These are phyloP conservation scores for Sitophilus oryzae DNA, from an alignment of 1,140 invertebrate genomes.

Conservation along the genomic window DNA sequence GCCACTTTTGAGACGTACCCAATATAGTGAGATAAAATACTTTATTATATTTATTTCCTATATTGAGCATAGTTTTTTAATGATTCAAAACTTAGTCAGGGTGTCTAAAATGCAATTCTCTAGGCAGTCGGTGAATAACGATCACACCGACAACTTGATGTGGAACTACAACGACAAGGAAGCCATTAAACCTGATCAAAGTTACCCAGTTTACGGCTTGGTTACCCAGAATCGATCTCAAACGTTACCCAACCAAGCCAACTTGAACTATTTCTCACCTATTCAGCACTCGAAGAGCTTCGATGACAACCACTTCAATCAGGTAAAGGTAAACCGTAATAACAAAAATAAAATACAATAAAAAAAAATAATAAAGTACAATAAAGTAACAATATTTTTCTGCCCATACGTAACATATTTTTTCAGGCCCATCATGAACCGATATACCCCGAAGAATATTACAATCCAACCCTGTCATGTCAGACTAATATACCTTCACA, in stretches of 20 bases:
- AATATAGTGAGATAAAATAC: too few species aligned
- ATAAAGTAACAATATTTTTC: too few species aligned
- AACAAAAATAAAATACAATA: too few species aligned
- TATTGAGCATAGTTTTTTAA: too few species aligned
- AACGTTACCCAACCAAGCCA: conserved; percentile 27
- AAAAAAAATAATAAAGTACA: too few species aligned
- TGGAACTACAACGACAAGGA: conserved; percentile 38
- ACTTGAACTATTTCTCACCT: conserved; percentile 48
- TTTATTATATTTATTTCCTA: too few species aligned
- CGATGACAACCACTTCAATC: conserved; percentile 29
- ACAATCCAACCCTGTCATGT: conserved; percentile 9
- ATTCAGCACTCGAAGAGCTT: conserved; percentile 35
- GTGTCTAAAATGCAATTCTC: too few species aligned
- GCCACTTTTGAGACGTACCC: too few species aligned
- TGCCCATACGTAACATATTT: background rate
- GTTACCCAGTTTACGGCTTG: conserved; percentile 31
- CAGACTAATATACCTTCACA: conserved; percentile 7
- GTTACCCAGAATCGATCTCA: conserved; percentile 14
- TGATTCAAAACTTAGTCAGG: too few species aligned
- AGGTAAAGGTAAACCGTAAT: conserved; percentile 1
- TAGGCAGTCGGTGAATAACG: conserved; percentile 21
- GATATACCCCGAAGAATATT: conserved; percentile 18
- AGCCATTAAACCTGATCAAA: conserved; percentile 40
- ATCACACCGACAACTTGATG: conserved; percentile 25
- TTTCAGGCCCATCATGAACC: conserved; percentile 12